These are phyloP conservation scores for Excalfactoria chinensis DNA, from an alignment of 2,113 vertebrate species.

Conservation along the genomic window DNA sequence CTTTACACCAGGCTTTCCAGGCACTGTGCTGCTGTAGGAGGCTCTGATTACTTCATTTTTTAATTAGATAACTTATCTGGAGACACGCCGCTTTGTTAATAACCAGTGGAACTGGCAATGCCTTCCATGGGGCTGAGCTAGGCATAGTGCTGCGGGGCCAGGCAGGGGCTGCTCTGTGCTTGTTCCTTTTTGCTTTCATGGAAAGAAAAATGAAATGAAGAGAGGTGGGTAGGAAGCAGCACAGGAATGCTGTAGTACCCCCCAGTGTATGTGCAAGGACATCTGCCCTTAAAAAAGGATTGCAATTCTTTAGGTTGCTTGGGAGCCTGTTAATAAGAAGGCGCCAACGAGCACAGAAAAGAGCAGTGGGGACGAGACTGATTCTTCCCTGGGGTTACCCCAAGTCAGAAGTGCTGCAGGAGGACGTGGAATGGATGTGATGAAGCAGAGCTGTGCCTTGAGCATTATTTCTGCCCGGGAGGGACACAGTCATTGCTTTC, in stretches of 20 bases:
- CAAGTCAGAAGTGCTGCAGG: no score
- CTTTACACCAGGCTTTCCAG: not conserved
- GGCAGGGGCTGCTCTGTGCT: constrained; percentile 18
- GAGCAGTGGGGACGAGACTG: not conserved
- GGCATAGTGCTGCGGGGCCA: constrained; percentile 13
- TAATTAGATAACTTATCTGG: constrained; percentile 22
- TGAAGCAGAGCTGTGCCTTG: not conserved
- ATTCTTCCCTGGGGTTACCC: not conserved
- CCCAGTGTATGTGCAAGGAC: constrained; percentile 31
- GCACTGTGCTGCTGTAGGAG: not conserved
- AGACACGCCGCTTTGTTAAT: constrained; percentile 64
- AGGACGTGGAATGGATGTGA: not conserved
- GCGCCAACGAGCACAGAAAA: not conserved
- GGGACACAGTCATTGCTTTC: not conserved
- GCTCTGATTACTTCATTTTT: constrained; percentile 29
- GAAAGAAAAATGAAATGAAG: constrained; percentile 22
- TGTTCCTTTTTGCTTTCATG: constrained; percentile 18
- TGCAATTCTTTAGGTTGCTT: not conserved
- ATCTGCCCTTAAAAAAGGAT: not conserved
- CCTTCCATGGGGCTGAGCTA: constrained; percentile 52
- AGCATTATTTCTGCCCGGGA: not conserved
- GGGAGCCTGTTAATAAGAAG: not conserved
- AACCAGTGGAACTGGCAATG: constrained; percentile 50
- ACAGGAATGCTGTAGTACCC: not conserved
- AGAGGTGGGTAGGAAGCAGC: not conserved